Conservation (phyloP, 2,113 vertebrate species). For the Harpagus bidentatus region DNA sequence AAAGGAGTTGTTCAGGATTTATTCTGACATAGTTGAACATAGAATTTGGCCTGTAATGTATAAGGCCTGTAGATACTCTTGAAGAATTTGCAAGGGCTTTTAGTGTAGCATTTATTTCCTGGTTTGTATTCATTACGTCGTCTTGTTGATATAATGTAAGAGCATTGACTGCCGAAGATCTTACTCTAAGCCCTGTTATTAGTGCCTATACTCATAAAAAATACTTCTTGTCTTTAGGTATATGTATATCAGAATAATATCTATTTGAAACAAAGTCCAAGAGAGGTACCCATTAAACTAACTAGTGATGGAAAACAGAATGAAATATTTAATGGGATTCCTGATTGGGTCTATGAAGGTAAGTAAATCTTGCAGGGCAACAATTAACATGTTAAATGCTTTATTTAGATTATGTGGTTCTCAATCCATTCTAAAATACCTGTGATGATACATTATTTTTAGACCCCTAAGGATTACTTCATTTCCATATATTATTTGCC, state of each 20-base stretch:
- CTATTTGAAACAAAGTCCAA: constrained; percentile 79
- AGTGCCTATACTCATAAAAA: neutral
- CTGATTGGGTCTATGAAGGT: constrained; percentile 99
- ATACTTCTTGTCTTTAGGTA: constrained; percentile 70
- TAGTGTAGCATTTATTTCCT: neutral
- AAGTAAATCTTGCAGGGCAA: neutral
- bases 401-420: neutral
- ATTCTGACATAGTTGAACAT: neutral
- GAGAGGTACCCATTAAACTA: constrained; percentile 75
- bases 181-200: neutral
- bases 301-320: constrained; percentile 86
- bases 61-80: neutral
- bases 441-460: neutral
- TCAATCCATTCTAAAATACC: neutral
- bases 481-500: neutral
- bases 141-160: neutral
- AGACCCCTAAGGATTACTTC: neutral
- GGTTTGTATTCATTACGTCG: neutral
- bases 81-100: neutral
- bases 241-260: constrained; percentile 90
- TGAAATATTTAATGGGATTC: constrained; percentile 91
- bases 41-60: neutral
- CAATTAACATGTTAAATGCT: neutral
- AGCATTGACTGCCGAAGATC: neutral
- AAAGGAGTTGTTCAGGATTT: neutral